A percentile compares a stretch with the other conserved stretches of the same genome.
phyloP scores from a whole-genome alignment of 2,888 invertebrate genomes.

The Steinernema hermaphroditum region DNA sequence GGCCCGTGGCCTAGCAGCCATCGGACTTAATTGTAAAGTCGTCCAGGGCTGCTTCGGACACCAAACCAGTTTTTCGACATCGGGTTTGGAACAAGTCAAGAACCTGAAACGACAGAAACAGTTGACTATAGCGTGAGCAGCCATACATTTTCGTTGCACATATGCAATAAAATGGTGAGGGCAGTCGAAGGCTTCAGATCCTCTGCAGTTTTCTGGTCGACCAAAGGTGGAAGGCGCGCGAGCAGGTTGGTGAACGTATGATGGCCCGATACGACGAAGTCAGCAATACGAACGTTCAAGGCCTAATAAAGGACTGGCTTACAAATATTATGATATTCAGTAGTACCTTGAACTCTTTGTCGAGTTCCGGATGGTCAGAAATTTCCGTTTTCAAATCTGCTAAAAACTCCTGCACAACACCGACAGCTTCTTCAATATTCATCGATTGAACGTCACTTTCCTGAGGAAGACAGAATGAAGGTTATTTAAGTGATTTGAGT shows the following conservation, averaged over 20 bases:
- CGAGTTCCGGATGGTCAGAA: not conserved
- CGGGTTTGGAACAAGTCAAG: not conserved
- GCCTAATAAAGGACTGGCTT: not conserved
- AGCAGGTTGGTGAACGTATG: not conserved
- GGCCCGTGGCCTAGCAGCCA: no score
- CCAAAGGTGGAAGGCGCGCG: not conserved
- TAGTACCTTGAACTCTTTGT: not conserved
- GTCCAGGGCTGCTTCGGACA: not conserved
- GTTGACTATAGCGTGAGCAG: no score
- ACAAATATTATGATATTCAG: no score
- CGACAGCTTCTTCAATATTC: not conserved
- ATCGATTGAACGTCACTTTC: no score
- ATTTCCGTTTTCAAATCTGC: not conserved
- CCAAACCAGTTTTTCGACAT: not conserved
- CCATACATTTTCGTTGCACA: conserved; percentile 3
- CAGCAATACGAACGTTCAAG: not conserved
- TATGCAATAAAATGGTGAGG: not conserved
- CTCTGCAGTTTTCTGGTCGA: not conserved
- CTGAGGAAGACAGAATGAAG: not conserved
- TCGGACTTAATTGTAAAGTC: not conserved
- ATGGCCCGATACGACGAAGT: not conserved
- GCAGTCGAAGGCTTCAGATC: not conserved
- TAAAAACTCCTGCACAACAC: not conserved
- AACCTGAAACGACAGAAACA: not conserved
- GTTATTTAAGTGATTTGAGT: not conserved